Evolutionary conservation across 2,113 vertebrate species (phyloP), one percentile per base, ranked within the genome.

Genomic region (Chinchilla lanigera): DNA sequence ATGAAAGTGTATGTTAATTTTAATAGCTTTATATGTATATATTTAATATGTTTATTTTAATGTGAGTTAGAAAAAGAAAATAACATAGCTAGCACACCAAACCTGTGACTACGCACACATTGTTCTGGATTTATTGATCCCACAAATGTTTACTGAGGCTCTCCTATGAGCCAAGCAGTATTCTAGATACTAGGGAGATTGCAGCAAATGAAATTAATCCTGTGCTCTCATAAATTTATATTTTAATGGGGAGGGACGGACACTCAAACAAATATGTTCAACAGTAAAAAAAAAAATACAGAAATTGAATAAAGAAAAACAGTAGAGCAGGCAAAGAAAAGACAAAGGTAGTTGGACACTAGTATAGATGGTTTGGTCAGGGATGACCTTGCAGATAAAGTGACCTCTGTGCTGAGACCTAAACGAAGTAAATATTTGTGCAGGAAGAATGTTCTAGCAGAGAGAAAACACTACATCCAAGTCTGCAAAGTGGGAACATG

Each of bases 231-330:
- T 16, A 83, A 52, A 26, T 60, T 81, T 90, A 61, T 26, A 86
- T 90, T 93, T 86, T 65, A 90, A 20, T 81, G 47, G 20, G 24
- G 5, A 89, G 47, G 8, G 67, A 58, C 2, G 33, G 54, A 88
- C 58, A 80, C 17, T 61, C 60, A 90, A 71, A 92, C 10, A 19
- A 69, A 61, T 12, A 90, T 47, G 65, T 90, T 75, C 75, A 90
- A 82, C 47, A 86, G 75, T 67, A 77, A 90, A 87, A 22, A 60
- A 50, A 87, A 52, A 22, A 41, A 41, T 41, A 71, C 3, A 71
- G n/a, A 71, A 71, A 41, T 3, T 82, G 87, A 87, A 69, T 86
- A 69, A 83, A 82, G 61, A 90, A 77, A 61, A 97, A 33, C 17
- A 90, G 41, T 35, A 54, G 19, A 28, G 33, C 41, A 73, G 63